Evolutionary conservation across 2,797 vertebrate species (phyloP).

Genomic region (Calcarius lapponicus): DNA sequence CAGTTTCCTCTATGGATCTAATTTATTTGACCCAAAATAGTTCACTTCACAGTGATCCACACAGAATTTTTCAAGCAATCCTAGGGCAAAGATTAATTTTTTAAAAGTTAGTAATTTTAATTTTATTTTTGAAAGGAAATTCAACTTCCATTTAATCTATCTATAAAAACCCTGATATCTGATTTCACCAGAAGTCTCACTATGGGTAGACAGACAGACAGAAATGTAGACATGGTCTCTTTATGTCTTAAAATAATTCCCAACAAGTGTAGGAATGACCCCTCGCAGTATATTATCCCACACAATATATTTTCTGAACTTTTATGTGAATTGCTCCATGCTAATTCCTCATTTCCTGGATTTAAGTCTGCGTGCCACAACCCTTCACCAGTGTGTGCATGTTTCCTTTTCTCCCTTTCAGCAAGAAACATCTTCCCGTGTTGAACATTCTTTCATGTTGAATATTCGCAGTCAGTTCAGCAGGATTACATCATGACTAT

Average conservation of each 20-base stretch:
- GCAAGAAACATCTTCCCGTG: background rate
- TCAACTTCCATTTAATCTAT: background rate
- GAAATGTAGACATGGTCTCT: conserved; percentile 24
- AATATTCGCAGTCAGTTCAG: background rate
- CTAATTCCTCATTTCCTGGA: conserved; percentile 23
- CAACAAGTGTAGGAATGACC: conserved; percentile 20
- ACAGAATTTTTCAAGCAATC: background rate
- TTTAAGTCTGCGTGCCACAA: background rate
- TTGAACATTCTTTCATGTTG: background rate
- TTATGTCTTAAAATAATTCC: conserved; percentile 26
- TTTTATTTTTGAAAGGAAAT: background rate
- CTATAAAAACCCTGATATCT: background rate
- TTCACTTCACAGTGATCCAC: background rate
- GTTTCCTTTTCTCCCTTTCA: background rate
- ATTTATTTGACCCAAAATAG: background rate
- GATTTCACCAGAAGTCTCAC: conserved; percentile 19
- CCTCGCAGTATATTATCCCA: background rate
- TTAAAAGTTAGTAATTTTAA: background rate
- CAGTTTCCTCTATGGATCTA: background rate
- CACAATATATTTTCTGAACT: conserved; percentile 18
- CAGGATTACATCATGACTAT: background rate
- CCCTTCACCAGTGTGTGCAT: background rate
- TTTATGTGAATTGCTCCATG: conserved; percentile 5
- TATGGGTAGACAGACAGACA: conserved; percentile 2
- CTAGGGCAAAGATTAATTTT: background rate